Evolutionary conservation across 2,113 vertebrate genomes (phyloP).

Genomic region (Trachemys scripta): DNA sequence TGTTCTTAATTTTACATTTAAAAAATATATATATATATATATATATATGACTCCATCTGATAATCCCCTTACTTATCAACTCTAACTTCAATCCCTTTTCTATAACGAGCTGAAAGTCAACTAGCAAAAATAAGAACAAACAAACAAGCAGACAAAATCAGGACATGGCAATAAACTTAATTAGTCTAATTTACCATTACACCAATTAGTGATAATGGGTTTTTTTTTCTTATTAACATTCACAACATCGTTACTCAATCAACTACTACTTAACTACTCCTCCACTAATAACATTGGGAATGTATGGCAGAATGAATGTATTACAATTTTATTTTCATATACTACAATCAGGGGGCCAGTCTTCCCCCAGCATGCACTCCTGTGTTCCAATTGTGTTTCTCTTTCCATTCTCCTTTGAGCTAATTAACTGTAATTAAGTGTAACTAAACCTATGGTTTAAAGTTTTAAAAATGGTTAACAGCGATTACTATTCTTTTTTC

Average conservation of each 20-base stretch:
- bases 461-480: not conserved
- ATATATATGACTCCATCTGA: not conserved
- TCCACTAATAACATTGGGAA: not conserved
- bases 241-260: not conserved
- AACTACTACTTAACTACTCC: not conserved
- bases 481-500: not conserved
- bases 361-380: not conserved
- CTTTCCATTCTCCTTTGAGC: not conserved
- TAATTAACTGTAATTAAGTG: not conserved
- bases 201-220: not conserved
- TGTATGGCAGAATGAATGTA: not conserved
- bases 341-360: not conserved
- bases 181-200: not conserved
- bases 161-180: not conserved
- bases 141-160: not conserved
- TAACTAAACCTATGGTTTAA: not conserved
- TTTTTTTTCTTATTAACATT: not conserved
- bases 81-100: not conserved
- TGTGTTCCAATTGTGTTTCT: not conserved
- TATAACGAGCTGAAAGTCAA: not conserved
- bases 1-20: not conserved
- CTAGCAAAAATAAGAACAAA: not conserved
- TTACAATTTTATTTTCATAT: not conserved
- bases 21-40: not conserved
- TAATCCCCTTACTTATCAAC: not conserved